phyloP scores from a whole-genome alignment of 92 coral and sea anemone species.

The Plumapathes pennacea region DNA sequence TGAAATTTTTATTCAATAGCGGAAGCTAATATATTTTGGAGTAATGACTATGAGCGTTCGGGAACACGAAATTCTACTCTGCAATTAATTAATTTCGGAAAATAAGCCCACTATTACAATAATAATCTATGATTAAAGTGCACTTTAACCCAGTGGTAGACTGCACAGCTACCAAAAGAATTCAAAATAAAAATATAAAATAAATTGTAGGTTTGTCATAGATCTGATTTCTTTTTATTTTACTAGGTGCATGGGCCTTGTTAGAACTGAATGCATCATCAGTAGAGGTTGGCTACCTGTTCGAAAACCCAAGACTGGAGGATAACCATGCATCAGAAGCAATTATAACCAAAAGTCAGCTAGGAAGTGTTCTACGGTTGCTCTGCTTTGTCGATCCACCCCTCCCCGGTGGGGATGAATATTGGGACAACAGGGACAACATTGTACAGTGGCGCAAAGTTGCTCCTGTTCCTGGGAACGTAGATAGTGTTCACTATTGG shows the following conservation, averaged over 20 bases:
- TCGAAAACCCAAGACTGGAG: slow-evolving; percentile 69
- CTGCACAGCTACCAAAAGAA: background rate
- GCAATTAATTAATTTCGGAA: too few species aligned
- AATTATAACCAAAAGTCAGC: slow-evolving; percentile 39
- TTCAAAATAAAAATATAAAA: background rate
- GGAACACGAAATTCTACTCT: too few species aligned
- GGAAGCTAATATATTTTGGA: too few species aligned
- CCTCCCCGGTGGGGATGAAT: slow-evolving; percentile 54
- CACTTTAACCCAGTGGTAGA: background rate
- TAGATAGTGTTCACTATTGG: slow-evolving; percentile 68
- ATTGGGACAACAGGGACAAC: slow-evolving; percentile 50
- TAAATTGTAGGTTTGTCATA: background rate
- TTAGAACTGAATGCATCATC: slow-evolving; percentile 55
- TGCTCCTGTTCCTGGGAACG: slow-evolving; percentile 35
- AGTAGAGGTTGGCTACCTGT: slow-evolving; percentile 67
- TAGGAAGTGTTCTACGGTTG: slow-evolving; percentile 39
- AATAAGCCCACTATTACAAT: background rate
- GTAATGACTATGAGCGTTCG: too few species aligned
- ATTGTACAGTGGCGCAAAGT: slow-evolving; percentile 71
- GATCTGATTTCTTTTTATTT: background rate
- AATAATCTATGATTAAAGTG: background rate
- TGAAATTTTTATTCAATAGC: too few species aligned
- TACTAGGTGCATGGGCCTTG: slow-evolving; percentile 2
- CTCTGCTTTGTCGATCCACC: slow-evolving; percentile 80
- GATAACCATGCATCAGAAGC: slow-evolving; percentile 53